Conservation (phyloP, 2,888 invertebrate species). For the Hirtodrosophila alboralis region DNA sequence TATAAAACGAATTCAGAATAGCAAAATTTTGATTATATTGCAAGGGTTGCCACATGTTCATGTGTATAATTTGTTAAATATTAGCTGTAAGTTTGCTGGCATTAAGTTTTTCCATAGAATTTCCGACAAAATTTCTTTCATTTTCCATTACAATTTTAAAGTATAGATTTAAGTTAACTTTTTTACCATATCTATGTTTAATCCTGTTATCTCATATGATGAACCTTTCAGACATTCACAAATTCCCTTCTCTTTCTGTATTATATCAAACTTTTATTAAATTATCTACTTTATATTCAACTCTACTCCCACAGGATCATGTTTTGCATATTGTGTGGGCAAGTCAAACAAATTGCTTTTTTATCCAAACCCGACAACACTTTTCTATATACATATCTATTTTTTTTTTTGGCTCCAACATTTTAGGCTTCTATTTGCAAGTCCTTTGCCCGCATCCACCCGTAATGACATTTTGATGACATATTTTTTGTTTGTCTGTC, state of each 20-base stretch:
- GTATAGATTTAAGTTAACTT: no score
- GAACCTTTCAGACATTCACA: no score
- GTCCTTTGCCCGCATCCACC: background rate
- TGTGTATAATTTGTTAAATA: constrained; percentile 31
- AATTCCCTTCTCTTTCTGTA: no score
- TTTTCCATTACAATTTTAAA: no score
- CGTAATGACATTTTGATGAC: constrained; percentile 75
- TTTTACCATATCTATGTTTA: no score
- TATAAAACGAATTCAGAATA: background rate
- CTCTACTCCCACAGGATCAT: background rate
- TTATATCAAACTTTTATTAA: no score
- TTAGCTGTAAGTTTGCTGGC: no score
- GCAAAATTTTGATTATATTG: background rate
- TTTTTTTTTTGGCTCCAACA: constrained; percentile 7
- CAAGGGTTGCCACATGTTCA: constrained; percentile 17
- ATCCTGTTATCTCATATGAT: no score
- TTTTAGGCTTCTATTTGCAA: constrained; percentile 8
- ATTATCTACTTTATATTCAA: background rate
- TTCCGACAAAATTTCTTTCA: no score
- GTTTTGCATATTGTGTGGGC: constrained; percentile 18
- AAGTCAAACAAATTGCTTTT: constrained; percentile 9
- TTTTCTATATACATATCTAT: background rate
- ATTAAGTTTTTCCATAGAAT: no score
- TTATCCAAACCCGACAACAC: constrained; percentile 7
- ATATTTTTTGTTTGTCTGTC: constrained; percentile 41